Conservation (phyloP, 2,797 vertebrate species). For the Sphaeramia orbicularis region DNA sequence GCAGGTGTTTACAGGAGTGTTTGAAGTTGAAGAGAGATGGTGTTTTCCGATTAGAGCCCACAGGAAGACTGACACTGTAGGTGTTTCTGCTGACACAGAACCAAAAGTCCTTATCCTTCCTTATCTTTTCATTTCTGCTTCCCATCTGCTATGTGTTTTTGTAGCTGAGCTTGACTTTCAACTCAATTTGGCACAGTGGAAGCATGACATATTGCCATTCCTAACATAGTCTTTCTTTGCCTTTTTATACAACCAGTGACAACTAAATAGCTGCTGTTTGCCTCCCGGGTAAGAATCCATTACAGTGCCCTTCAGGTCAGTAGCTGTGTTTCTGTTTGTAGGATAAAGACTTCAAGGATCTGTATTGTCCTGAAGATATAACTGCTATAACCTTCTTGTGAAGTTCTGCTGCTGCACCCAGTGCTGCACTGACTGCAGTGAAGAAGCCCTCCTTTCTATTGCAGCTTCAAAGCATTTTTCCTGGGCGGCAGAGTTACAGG, state of each 20-base stretch:
- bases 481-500: conserved; percentile 83
- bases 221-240: conserved; percentile 52
- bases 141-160: conserved; percentile 68
- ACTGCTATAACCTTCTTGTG: conserved; percentile 29
- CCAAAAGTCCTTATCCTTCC: conserved; percentile 64
- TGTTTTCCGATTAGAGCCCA: conserved; percentile 70
- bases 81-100: conserved; percentile 72
- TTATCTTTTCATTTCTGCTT: conserved; percentile 78
- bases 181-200: conserved; percentile 60
- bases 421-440: conserved; percentile 30
- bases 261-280: conserved; percentile 34
- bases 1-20: conserved; percentile 84
- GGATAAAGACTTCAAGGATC: conserved; percentile 47
- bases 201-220: conserved; percentile 70
- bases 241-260: conserved; percentile 46
- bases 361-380: conserved; percentile 33
- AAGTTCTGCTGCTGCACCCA: conserved; percentile 42
- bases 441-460: conserved; percentile 81
- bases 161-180: conserved; percentile 66
- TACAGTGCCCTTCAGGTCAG: conserved; percentile 26
- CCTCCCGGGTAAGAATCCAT: conserved; percentile 42
- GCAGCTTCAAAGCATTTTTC: conserved; percentile 85
- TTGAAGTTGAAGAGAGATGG: conserved; percentile 82
- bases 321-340: conserved; percentile 30
- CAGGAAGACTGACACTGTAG: conserved; percentile 61